phyloP scores from a whole-genome alignment of 2,888 invertebrate species.

The Nomada ferruginata region DNA sequence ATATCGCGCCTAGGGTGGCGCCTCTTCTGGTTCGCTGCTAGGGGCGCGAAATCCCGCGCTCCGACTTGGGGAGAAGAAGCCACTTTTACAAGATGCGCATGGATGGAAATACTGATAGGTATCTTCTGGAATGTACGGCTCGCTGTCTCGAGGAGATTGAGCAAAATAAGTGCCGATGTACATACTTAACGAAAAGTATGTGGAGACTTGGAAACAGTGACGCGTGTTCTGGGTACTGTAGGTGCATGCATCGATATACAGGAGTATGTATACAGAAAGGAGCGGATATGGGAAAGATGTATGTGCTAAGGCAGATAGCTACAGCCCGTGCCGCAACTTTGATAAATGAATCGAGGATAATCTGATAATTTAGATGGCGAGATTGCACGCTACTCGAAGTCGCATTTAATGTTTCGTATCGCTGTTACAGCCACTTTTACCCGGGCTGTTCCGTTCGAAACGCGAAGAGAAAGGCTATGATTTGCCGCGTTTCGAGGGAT shows the following conservation, averaged over 20 bases:
- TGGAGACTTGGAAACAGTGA: neutral
- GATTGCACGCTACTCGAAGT: constrained; percentile 15
- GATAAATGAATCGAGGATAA: constrained; percentile 34
- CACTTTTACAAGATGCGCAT: constrained; percentile 66
- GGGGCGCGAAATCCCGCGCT: constrained; percentile 71
- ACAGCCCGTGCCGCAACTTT: neutral
- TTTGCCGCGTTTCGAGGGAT: constrained; percentile 27
- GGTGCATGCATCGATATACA: no score
- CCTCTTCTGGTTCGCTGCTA: constrained; percentile 67
- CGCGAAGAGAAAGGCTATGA: neutral
- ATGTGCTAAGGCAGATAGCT: no score
- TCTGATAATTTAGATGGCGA: constrained; percentile 32
- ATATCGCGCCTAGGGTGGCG: constrained; percentile 74
- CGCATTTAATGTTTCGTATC: neutral
- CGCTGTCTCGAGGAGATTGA: constrained; percentile 51
- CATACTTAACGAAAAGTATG: constrained; percentile 10
- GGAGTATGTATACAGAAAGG: neutral
- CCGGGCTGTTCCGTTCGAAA: neutral
- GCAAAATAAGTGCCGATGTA: constrained; percentile 49
- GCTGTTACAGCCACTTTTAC: neutral
- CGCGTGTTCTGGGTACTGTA: neutral
- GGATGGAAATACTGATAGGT: constrained; percentile 64
- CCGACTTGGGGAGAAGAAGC: constrained; percentile 37
- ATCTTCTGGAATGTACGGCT: constrained; percentile 52
- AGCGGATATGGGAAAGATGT: neutral